These are phyloP conservation scores for Buathra laborator DNA, from an alignment of 2,888 invertebrate genomes.

Conservation along the genomic window DNA sequence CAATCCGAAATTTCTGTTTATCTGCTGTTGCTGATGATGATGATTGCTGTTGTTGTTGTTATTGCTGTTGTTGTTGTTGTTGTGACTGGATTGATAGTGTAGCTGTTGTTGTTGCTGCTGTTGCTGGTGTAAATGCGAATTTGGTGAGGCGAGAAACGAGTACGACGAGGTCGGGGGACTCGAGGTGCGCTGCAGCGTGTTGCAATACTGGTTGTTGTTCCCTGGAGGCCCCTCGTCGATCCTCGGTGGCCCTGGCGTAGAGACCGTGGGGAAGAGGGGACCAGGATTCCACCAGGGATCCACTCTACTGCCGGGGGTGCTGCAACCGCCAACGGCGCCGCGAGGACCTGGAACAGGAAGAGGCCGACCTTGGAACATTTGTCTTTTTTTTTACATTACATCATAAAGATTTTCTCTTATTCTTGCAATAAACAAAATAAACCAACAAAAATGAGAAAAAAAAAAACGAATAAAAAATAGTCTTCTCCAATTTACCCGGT, in stretches of 20 bases:
- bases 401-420: neutral
- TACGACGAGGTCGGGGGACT: constrained; percentile 64
- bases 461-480: neutral
- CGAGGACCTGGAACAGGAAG: constrained; percentile 81
- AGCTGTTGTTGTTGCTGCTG: constrained; percentile 69
- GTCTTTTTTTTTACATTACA: neutral
- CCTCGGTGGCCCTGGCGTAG: constrained; percentile 82
- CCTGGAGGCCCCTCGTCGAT: constrained; percentile 82
- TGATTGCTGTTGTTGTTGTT: constrained; percentile 58
- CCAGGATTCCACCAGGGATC: constrained; percentile 84
- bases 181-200: constrained; percentile 68
- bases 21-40: constrained; percentile 66
- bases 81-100: constrained; percentile 61
- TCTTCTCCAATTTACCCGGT: neutral
- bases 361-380: constrained; percentile 59
- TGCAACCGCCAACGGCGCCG: constrained; percentile 85
- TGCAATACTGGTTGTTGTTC: constrained; percentile 77
- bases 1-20: constrained; percentile 68
- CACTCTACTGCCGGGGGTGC: constrained; percentile 84
- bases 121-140: constrained; percentile 64
- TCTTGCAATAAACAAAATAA: neutral
- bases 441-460: neutral
- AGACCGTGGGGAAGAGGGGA: constrained; percentile 80
- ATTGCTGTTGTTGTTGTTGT: constrained; percentile 56
- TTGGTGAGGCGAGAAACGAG: constrained; percentile 39